phyloP scores from a whole-genome alignment of 92 coral and sea anemone species.

The Zoanthus solanderi region DNA sequence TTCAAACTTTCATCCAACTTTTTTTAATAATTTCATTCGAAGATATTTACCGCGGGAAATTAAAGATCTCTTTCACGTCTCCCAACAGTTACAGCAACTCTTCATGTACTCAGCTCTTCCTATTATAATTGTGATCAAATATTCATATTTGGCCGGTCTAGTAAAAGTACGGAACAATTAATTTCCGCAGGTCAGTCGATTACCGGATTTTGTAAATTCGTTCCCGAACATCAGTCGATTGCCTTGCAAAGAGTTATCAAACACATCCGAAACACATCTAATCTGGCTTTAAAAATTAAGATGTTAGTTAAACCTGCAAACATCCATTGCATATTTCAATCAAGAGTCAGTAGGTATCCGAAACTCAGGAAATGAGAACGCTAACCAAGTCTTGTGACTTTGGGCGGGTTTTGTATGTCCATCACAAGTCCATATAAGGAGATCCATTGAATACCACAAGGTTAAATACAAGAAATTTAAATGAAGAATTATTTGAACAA shows the following conservation, averaged over 20 bases:
- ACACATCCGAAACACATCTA: slow-evolving; percentile 33
- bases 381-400: slow-evolving; percentile 46
- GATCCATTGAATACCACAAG: not conserved
- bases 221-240: not conserved
- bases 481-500: slow-evolving; percentile 2
- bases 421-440: slow-evolving; percentile 40
- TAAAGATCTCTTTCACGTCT: slow-evolving; percentile 4
- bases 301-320: slow-evolving; percentile 34
- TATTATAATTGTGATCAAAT: not conserved
- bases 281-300: slow-evolving; percentile 29
- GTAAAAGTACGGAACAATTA: not conserved
- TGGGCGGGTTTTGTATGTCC: slow-evolving; percentile 14
- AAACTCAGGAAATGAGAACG: slow-evolving; percentile 26
- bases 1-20: not conserved
- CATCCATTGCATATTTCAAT: slow-evolving; percentile 29
- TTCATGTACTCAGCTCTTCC: slow-evolving; percentile 9
- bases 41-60: slow-evolving; percentile 25
- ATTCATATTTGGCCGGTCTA: not conserved
- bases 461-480: slow-evolving; percentile 7
- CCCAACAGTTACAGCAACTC: slow-evolving; percentile 16
- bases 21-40: not conserved
- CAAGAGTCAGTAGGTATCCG: slow-evolving; percentile 14
- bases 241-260: not conserved
- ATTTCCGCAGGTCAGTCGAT: slow-evolving; percentile 11
- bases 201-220: slow-evolving; percentile 12